A percentile compares a stretch with the other conserved stretches of the same genome.
phyloP scores from a whole-genome alignment of 2,888 invertebrate species.

The Euzetes globulus region DNA sequence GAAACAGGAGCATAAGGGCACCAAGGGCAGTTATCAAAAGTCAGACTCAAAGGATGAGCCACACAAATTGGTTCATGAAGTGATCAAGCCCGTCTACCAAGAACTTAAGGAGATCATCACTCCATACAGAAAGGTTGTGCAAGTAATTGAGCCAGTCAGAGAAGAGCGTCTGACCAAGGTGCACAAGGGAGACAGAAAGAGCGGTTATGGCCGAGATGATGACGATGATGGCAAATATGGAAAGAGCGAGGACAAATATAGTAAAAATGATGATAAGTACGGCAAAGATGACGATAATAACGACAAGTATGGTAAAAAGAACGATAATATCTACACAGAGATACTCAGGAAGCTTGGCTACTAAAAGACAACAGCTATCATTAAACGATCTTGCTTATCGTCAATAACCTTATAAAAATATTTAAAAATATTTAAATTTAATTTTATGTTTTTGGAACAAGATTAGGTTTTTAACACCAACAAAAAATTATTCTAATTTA shows the following conservation, averaged over 20 bases:
- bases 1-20: slow-evolving; percentile 30
- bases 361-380: no score
- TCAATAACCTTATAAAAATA: no score
- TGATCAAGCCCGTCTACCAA: background rate
- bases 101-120: background rate
- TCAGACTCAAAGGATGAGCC: slow-evolving; percentile 27
- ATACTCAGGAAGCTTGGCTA: no score
- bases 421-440: no score
- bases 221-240: background rate
- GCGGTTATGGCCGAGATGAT: background rate
- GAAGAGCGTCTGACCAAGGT: background rate
- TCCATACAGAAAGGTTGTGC: background rate
- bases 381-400: no score
- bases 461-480: no score
- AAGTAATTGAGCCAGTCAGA: background rate
- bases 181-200: background rate
- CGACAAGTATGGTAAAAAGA: no score
- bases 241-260: background rate
- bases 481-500: no score
- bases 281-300: background rate
- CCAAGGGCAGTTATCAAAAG: slow-evolving; percentile 22
- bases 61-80: slow-evolving; percentile 30
- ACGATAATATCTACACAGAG: no score
- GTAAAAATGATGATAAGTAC: background rate
- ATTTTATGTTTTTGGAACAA: no score